Conservation (phyloP, 2,888 invertebrate genomes). For the Tethea ocularis region DNA sequence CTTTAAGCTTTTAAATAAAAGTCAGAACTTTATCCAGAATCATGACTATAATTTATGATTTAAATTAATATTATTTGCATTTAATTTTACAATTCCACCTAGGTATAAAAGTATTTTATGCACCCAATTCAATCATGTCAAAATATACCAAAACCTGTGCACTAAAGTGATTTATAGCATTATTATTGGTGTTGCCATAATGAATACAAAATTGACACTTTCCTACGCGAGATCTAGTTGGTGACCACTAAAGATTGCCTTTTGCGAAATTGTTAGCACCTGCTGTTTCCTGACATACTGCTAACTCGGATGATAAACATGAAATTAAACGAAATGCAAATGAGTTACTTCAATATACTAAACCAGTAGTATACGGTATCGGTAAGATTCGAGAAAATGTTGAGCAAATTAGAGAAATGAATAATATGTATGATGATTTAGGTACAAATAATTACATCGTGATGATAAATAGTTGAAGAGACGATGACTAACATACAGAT, state of each 20-base stretch:
- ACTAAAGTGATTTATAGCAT: slow-evolving; percentile 23
- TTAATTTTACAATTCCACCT: neutral
- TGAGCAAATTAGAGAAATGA: neutral
- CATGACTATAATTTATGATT: too few relatives aligned
- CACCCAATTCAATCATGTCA: neutral
- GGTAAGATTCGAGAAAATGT: neutral
- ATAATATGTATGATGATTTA: neutral
- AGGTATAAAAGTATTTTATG: neutral
- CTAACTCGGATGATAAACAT: neutral
- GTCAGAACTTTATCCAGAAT: too few relatives aligned
- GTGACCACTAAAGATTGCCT: slow-evolving; percentile 9
- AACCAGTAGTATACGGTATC: neutral
- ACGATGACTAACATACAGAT: neutral
- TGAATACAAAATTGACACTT: slow-evolving; percentile 29
- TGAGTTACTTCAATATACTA: neutral
- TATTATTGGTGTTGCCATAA: slow-evolving; percentile 36
- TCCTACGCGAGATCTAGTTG: slow-evolving; percentile 37
- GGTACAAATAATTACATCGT: too few relatives aligned
- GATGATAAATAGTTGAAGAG: too few relatives aligned
- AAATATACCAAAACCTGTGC: neutral
- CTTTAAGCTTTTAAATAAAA: too few relatives aligned
- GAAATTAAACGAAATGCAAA: neutral
- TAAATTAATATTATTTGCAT: neutral
- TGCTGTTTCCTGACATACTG: slow-evolving; percentile 7
- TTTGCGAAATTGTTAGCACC: slow-evolving; percentile 17